phyloP scores from a whole-genome alignment of 1,140 invertebrate genomes.

The Drosophila setifemur region DNA sequence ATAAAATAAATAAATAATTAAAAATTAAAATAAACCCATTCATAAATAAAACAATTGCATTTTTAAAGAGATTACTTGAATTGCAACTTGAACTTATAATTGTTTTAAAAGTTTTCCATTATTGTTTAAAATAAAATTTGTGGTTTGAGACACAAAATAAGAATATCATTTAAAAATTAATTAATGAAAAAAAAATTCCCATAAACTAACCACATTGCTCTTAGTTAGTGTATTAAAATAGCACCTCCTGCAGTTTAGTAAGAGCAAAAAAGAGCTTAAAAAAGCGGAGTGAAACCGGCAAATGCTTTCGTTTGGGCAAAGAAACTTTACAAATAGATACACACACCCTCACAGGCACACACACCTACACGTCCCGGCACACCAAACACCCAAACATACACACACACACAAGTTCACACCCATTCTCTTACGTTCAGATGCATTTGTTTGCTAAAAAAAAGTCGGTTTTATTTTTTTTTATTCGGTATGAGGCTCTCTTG shows the following conservation, averaged over 20 bases:
- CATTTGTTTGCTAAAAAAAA: constrained; percentile 48
- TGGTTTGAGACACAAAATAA: no score
- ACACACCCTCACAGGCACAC: constrained; percentile 18
- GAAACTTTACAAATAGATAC: constrained; percentile 54
- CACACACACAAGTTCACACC: constrained; percentile 3
- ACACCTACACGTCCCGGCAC: no score
- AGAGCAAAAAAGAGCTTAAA: not conserved
- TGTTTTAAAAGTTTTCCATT: no score
- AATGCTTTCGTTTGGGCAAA: constrained; percentile 49
- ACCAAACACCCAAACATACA: not conserved
- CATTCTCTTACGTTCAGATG: constrained; percentile 17
- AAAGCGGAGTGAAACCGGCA: constrained; percentile 18
- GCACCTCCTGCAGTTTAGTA: constrained; percentile 1
- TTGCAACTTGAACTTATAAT: no score
- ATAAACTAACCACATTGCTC: not conserved
- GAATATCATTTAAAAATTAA: not conserved
- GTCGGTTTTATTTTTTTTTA: constrained; percentile 12
- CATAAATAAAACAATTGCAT: no score
- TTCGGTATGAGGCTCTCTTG: constrained; percentile 1
- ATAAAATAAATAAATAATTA: no score
- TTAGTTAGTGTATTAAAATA: not conserved
- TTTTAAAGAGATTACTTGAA: no score
- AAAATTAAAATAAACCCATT: no score
- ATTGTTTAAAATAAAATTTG: no score
- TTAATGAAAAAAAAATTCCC: not conserved